Evolutionary conservation across 2,888 invertebrate species (phyloP).

Genomic region (Ochropleura plecta): DNA sequence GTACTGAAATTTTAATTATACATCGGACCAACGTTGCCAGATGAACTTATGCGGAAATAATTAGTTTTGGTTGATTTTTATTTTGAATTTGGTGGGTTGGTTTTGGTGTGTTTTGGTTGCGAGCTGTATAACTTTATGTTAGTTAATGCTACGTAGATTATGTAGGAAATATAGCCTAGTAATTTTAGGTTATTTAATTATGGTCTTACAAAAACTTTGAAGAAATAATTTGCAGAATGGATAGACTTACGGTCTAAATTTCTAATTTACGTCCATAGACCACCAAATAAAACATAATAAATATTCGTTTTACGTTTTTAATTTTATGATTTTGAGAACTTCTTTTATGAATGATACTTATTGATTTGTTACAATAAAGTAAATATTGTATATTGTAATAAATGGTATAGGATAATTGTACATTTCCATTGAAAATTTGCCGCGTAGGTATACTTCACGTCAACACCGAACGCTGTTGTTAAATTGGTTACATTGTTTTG

Average conservation of each 20-base stretch:
- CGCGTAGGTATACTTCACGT: too few relatives aligned
- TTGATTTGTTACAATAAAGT: too few relatives aligned
- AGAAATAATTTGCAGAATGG: neutral
- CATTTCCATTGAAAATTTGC: too few relatives aligned
- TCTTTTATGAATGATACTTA: too few relatives aligned
- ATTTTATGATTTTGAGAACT: too few relatives aligned
- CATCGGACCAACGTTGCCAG: conserved; percentile 58
- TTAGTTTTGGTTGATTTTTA: conserved; percentile 45
- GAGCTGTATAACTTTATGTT: neutral
- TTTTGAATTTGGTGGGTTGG: conserved; percentile 20
- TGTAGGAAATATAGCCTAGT: neutral
- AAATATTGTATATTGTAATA: too few relatives aligned
- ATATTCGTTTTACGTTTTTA: too few relatives aligned
- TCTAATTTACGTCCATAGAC: neutral
- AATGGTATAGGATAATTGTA: too few relatives aligned
- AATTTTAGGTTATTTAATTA: neutral
- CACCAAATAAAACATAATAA: too few relatives aligned
- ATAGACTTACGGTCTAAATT: neutral
- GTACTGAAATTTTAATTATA: conserved; percentile 87
- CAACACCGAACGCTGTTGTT: neutral
- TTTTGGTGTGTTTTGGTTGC: conserved; percentile 2
- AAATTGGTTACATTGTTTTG: neutral
- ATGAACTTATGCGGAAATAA: conserved; percentile 58
- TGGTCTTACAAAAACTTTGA: too few relatives aligned
- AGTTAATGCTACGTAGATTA: neutral